Base-by-base conservation (phyloP, 2,888 invertebrate genomes). In the Latrodectus hesperus region DNA sequence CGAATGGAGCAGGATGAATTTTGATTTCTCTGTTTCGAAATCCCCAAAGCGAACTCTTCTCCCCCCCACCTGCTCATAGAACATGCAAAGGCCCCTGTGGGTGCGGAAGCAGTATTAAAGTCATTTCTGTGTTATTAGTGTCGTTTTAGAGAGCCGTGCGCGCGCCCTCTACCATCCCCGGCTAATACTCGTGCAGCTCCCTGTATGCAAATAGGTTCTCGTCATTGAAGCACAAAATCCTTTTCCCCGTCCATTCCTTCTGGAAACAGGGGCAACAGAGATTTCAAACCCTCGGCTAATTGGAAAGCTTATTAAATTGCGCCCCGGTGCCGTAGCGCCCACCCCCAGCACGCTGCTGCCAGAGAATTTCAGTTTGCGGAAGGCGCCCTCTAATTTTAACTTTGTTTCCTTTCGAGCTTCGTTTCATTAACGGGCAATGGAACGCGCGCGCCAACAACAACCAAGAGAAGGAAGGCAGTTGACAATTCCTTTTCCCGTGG, bases 301-400 rank as follows among this genome's bases (percentile, higher is more conserved):
- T 87, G 87, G 87, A 87, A 87, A 87, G 87, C 87, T 87, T 87
- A 87, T 87, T 87, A 87, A 87, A 87, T 87, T 87, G 87, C 81
- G 70, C 64, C 49, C 77, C 53, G 38, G 74, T 73, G 67, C 60
- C 70, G 77, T 51, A 74, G 74, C 51, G 38, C 67, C 16, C 51
- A 67, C 84, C 74, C 74, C 67, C 71, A 70, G 75, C 82, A 82
- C 52, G 22, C 67, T 53, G 79, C 72, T 67, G 78, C 64, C 38
- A n/a, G 60, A 60, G 60, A n/a, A 60, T 60, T 60, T 38, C 38
- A 38, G 38, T 38, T n/a, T 60, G 60, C 14, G 60, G 79, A 55
- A 64, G 80, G 49, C 76, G 72, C 38, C 38, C 55, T 64, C 74
- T 80, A 86, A 86, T 86, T 86, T 86, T 86, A 86, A 86, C 85